phyloP scores from a whole-genome alignment of 2,797 vertebrate species.

The Alfaro cultratus region DNA sequence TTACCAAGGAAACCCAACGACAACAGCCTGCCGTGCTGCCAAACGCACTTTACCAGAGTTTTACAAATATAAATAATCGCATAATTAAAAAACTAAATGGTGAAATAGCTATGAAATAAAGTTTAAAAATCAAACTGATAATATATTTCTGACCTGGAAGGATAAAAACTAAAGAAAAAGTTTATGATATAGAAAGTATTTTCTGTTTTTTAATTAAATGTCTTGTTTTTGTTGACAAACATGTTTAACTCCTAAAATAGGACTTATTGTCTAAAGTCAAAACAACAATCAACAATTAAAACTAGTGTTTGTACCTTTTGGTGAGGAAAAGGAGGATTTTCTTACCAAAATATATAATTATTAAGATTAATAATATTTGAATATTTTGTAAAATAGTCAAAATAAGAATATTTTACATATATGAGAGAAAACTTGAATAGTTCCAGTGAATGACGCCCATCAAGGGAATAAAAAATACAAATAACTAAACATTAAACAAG shows the following conservation, averaged over 20 bases:
- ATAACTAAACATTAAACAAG: background rate
- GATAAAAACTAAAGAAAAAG: background rate
- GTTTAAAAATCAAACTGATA: background rate
- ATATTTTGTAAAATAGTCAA: too few relatives aligned
- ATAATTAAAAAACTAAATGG: background rate
- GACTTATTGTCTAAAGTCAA: background rate
- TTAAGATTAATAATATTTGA: too few relatives aligned
- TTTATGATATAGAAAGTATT: background rate
- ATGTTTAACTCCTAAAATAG: background rate
- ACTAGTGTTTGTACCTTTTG: background rate
- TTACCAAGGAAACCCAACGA: background rate
- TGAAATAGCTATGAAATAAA: background rate
- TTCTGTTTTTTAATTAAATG: background rate
- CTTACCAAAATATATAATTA: too few relatives aligned
- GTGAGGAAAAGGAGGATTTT: background rate
- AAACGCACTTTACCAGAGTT: background rate
- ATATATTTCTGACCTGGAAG: background rate
- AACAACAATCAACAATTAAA: background rate
- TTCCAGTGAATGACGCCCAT: background rate
- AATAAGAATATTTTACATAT: too few relatives aligned
- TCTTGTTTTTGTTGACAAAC: background rate
- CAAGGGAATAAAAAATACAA: background rate
- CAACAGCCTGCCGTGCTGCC: background rate
- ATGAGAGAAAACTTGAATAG: background rate
- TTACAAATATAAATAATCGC: background rate